These are phyloP conservation scores for Alviniconcha marisindica DNA, from an alignment of 1,140 invertebrate genomes.

Conservation along the genomic window DNA sequence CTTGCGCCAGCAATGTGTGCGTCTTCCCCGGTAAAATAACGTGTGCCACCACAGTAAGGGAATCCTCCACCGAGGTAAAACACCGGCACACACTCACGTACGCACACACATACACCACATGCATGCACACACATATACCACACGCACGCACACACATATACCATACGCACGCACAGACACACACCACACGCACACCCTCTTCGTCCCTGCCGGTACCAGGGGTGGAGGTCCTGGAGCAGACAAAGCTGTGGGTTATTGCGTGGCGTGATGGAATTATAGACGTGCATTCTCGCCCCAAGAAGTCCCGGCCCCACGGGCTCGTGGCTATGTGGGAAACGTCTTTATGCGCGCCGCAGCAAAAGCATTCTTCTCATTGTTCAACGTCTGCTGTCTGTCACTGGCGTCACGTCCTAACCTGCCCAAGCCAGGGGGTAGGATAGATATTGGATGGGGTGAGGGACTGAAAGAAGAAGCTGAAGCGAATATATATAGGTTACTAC, in stretches of 20 bases:
- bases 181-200: no score
- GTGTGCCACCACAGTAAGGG: not conserved
- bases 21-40: not conserved
- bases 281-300: constrained; percentile 20
- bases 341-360: constrained; percentile 18
- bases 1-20: not conserved
- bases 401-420: not conserved
- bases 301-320: constrained; percentile 1
- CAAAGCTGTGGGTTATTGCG: not conserved
- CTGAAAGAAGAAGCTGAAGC: no score
- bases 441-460: not conserved
- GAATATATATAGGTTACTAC: no score
- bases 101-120: no score
- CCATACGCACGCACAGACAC: no score
- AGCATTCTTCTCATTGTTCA: constrained; percentile 18
- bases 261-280: constrained; percentile 35
- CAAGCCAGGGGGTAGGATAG: not conserved
- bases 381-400: constrained; percentile 5
- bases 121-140: no score
- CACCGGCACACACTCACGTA: no score
- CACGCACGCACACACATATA: no score
- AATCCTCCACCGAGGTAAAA: not conserved
- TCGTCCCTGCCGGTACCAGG: no score
- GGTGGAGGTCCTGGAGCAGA: no score
- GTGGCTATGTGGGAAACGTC: constrained; percentile 20